A percentile compares a stretch with the other conserved stretches of the same genome.
phyloP scores from a whole-genome alignment of 2,888 invertebrate species.

The Drosophila crucigera region DNA sequence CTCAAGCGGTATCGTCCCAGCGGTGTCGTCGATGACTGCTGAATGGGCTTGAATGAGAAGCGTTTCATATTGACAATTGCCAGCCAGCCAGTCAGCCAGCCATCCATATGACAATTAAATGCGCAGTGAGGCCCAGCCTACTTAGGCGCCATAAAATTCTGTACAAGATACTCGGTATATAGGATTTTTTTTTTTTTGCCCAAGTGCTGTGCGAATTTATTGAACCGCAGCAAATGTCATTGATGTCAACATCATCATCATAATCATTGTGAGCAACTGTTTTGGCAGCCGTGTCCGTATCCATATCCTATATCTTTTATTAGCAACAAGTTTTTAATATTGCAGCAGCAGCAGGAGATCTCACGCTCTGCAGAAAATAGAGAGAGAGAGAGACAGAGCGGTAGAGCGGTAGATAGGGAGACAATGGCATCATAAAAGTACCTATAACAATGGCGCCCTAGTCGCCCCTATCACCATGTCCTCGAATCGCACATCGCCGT shows the following conservation, averaged over 20 bases:
- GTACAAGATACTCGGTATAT: background rate
- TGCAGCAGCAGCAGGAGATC: conserved; percentile 55
- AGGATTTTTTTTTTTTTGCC: conserved; percentile 21
- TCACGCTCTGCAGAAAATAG: background rate
- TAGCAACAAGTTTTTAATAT: conserved; percentile 82
- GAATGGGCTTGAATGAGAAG: conserved; percentile 51
- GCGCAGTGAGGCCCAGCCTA: conserved; percentile 70
- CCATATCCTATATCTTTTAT: conserved; percentile 66
- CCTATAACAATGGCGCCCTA: conserved; percentile 67
- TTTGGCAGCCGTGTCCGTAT: conserved; percentile 46
- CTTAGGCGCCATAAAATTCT: conserved; percentile 61
- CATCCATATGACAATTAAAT: conserved; percentile 71
- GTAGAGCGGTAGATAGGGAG: conserved; percentile 14
- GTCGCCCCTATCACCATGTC: conserved; percentile 39
- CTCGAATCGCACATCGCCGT: conserved; percentile 39
- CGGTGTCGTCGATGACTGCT: conserved; percentile 60
- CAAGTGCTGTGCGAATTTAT: conserved; percentile 73
- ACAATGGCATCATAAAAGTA: conserved; percentile 63
- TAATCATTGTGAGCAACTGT: conserved; percentile 40
- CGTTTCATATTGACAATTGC: conserved; percentile 63
- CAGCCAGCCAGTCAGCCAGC: conserved; percentile 46
- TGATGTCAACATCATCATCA: conserved; percentile 69
- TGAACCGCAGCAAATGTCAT: conserved; percentile 81
- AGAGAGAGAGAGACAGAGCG: background rate
- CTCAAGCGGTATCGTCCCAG: conserved; percentile 30